A percentile compares a stretch with the other conserved stretches of the same genome.
Conservation (phyloP, 92 coral and sea anemone genomes). For the Desmophyllum pertusum region DNA sequence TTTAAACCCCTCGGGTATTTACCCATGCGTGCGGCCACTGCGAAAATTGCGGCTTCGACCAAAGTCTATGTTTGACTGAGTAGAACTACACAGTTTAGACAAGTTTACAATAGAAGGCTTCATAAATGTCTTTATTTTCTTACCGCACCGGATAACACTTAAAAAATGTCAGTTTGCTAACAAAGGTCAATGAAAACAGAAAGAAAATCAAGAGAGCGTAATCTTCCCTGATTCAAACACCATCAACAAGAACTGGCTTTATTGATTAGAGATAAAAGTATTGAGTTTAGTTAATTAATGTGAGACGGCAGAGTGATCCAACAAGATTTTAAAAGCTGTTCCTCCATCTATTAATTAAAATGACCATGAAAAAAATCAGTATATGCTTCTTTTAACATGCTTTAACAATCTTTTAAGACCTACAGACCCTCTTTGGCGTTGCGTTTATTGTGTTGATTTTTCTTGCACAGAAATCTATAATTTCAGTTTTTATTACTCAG, state of each 20-base stretch:
- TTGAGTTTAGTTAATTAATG: neutral
- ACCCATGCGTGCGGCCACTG: no score
- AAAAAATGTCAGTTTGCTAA: neutral
- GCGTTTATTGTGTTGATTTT: no score
- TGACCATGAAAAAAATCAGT: neutral
- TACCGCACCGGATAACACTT: neutral
- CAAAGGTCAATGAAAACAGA: neutral
- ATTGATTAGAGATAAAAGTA: neutral
- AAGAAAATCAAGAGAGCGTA: neutral
- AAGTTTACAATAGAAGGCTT: constrained; percentile 2
- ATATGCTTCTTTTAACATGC: no score
- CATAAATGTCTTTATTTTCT: neutral
- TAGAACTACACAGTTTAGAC: neutral
- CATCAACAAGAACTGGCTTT: neutral
- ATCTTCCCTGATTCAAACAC: neutral
- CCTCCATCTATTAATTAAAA: neutral
- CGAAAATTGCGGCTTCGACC: no score
- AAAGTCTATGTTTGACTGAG: neutral
- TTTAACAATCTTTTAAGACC: no score
- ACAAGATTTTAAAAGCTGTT: neutral
- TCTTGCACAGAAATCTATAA: no score
- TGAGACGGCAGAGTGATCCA: neutral
- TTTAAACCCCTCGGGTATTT: no score
- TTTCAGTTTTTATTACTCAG: no score
- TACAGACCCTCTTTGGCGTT: no score